Evolutionary conservation across 1,140 invertebrate genomes (phyloP).

Genomic region (Drosophila parvula): DNA sequence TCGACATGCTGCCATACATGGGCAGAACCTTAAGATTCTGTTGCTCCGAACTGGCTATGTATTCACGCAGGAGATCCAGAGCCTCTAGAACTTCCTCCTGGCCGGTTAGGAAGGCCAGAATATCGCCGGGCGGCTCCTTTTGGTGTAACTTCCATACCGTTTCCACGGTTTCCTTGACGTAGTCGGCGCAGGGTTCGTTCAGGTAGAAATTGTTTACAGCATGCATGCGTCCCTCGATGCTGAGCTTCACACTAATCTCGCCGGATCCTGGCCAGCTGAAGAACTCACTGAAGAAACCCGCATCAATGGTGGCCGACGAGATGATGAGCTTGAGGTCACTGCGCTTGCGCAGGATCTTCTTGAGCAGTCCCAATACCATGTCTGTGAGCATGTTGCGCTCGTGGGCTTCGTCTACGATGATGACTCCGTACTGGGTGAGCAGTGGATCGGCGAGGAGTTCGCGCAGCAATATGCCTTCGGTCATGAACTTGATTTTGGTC

Average conservation of each 20-base stretch:
- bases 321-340: constrained; percentile 93
- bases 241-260: constrained; percentile 92
- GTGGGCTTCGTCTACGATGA: constrained; percentile 98
- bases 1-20: constrained; percentile 95
- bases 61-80: constrained; percentile 88
- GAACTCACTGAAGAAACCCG: constrained; percentile 93
- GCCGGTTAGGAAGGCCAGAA: constrained; percentile 97
- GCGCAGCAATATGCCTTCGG: constrained; percentile 96
- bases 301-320: constrained; percentile 98
- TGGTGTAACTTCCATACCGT: constrained; percentile 95
- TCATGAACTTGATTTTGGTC: constrained; percentile 97
- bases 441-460: constrained; percentile 98
- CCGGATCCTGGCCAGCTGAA: constrained; percentile 88
- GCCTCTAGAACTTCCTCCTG: constrained; percentile 95
- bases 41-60: constrained; percentile 86
- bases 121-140: constrained; percentile 92
- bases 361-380: constrained; percentile 96
- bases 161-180: constrained; percentile 94
- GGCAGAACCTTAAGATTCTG: constrained; percentile 91
- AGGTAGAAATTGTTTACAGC: constrained; percentile 95
- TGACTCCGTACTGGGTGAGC: constrained; percentile 93
- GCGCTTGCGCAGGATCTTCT: constrained; percentile 95
- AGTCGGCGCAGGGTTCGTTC: constrained; percentile 94
- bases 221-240: constrained; percentile 94
- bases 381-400: constrained; percentile 97